A percentile compares a stretch with the other conserved stretches of the same genome.
These are phyloP conservation scores for Linurgus olivaceus DNA, from an alignment of 2,797 vertebrate genomes.

Conservation along the genomic window DNA sequence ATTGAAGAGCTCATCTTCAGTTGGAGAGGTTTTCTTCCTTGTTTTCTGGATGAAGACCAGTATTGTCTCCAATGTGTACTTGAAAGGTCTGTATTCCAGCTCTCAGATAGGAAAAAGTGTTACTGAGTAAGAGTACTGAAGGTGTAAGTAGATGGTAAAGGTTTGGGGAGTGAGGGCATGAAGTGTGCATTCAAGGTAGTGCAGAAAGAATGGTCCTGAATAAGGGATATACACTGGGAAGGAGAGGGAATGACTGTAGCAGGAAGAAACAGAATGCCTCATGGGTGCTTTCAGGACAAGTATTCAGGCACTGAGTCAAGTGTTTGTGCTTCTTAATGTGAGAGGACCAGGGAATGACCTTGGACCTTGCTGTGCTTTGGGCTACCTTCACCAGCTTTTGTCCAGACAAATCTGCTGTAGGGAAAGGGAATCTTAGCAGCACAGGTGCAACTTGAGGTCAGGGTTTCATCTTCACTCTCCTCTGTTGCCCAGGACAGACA, in stretches of 20 bases:
- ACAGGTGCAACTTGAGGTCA: background rate
- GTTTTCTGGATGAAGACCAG: background rate
- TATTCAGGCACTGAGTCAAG: background rate
- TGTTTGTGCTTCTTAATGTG: background rate
- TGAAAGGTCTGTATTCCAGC: background rate
- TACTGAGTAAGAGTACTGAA: background rate
- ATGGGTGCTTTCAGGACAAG: background rate
- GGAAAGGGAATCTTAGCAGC: background rate
- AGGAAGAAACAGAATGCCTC: background rate
- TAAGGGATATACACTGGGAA: background rate
- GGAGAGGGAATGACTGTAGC: background rate
- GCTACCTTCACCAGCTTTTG: background rate
- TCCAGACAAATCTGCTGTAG: background rate
- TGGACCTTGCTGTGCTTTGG: background rate
- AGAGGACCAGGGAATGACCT: background rate
- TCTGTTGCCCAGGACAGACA: background rate
- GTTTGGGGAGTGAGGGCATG: background rate
- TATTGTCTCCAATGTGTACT: background rate
- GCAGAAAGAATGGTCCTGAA: background rate
- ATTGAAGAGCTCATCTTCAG: background rate
- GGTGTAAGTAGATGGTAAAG: background rate
- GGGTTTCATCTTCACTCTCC: background rate
- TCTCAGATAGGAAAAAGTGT: background rate
- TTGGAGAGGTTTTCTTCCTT: background rate
- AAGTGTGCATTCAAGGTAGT: background rate